Evolutionary conservation across 1,140 invertebrate genomes (phyloP), one percentile per base, ranked within the genome.

Genomic region (Diabrotica virgifera): DNA sequence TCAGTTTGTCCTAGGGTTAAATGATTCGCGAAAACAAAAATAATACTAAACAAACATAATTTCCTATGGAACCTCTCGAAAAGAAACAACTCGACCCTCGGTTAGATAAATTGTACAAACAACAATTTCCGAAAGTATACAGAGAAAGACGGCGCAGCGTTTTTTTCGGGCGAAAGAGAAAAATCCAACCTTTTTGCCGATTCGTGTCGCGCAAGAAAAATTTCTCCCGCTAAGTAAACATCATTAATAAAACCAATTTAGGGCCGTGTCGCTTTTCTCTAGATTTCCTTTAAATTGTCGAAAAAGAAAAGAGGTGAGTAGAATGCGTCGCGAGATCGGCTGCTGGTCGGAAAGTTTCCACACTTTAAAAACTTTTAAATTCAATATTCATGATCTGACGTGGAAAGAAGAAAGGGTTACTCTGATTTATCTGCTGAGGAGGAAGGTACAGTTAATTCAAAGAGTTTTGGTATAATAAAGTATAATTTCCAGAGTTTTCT

Each of bases 221-320:
- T 62, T 62, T 54, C 37, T 12, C 60, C 60, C 51, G 52, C 51
- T 62, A 54, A 54, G 70, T 69, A 72, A 72, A 72, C 67, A 72
- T 72, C 70, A 72, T 72, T 72, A 72, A 72, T 72, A 72, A 72
- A 72, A 69, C 65, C 67, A 72, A 72, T 72, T 72, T 72, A 51
- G 38, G 53, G 56, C n/a, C 56, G 57, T 62, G 65, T 66, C 66
- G 65, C 24, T 67, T 67, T 58, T 53, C 69, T 64, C 52, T 54
- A 68, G 70, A 71, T 71, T 71, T 70, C 64, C 68, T 65, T 72
- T 72, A 69, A 72, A 72, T 69, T 67, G 70, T 53, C 65, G 55
- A 9, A 59, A 67, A 64, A 65, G 55, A 62, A 66, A 66, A 70
- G 63, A 66, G 37, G 61, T 36, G 6, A 40, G 40, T 59, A 68